These are phyloP conservation scores for Troides helena DNA, from an alignment of 2,888 invertebrate genomes.

Conservation along the genomic window DNA sequence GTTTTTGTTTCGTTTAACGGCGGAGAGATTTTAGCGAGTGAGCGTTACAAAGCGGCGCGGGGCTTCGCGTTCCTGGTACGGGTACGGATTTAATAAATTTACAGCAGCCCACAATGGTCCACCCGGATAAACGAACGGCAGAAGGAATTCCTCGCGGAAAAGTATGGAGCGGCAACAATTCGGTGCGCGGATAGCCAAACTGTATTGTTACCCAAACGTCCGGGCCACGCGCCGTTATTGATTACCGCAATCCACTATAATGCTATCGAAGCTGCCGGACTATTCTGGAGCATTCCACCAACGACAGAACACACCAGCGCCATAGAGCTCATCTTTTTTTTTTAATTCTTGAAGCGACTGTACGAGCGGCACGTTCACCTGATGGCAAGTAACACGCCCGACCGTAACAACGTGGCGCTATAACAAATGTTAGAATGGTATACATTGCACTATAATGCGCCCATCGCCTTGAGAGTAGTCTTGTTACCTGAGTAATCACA, in stretches of 20 bases:
- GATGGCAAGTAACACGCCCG: too few species aligned
- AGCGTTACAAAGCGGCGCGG: not conserved
- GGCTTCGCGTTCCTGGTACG: not conserved
- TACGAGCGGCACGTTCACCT: too few species aligned
- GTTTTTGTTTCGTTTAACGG: not conserved
- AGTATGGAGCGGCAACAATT: slow-evolving; percentile 26
- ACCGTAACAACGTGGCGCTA: too few species aligned
- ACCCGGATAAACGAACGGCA: slow-evolving; percentile 25
- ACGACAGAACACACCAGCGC: too few species aligned
- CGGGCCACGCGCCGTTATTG: slow-evolving; percentile 40
- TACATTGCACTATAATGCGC: too few species aligned
- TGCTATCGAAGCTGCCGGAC: slow-evolving; percentile 33
- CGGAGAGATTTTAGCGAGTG: not conserved
- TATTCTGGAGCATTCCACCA: slow-evolving; percentile 37
- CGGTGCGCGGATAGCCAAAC: slow-evolving; percentile 25
- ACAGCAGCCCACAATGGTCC: slow-evolving; percentile 21
- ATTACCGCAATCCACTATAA: slow-evolving; percentile 46
- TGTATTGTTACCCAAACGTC: slow-evolving; percentile 35
- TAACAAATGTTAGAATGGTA: too few species aligned
- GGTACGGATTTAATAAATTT: slow-evolving; percentile 26
- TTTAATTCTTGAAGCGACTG: too few species aligned
- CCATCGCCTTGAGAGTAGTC: too few species aligned
- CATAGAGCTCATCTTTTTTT: not conserved
- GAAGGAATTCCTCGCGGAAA: slow-evolving; percentile 27
- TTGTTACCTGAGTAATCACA: too few species aligned